Evolutionary conservation across 2,888 invertebrate species (phyloP).

Genomic region (Thymelicus acteon): DNA sequence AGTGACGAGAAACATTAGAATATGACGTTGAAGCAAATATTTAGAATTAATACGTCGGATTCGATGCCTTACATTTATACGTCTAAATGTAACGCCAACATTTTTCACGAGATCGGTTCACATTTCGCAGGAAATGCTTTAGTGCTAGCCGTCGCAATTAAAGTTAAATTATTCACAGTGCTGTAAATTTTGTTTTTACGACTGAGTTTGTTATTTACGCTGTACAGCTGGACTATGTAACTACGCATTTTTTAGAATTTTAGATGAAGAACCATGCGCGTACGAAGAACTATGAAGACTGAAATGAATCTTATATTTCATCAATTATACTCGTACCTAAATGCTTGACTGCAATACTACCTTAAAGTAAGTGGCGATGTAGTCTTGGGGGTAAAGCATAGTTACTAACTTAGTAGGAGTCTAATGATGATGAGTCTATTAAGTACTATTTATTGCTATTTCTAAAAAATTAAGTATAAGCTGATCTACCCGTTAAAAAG

Average conservation of each 20-base stretch:
- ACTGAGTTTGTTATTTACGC: constrained; percentile 13
- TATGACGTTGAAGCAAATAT: constrained; percentile 40
- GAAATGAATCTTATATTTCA: no score
- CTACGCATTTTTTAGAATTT: background rate
- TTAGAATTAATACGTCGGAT: constrained; percentile 27
- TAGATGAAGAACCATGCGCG: no score
- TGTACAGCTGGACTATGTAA: constrained; percentile 4
- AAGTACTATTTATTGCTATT: no score
- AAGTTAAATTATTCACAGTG: constrained; percentile 22
- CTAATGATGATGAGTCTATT: no score
- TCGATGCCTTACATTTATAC: constrained; percentile 13
- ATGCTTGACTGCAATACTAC: no score
- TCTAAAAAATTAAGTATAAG: no score
- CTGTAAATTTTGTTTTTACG: constrained; percentile 13
- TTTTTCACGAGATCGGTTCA: constrained; percentile 19
- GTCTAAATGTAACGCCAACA: constrained; percentile 25
- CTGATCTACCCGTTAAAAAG: no score
- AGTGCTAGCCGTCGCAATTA: constrained; percentile 9
- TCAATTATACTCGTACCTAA: no score
- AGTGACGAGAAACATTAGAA: constrained; percentile 39
- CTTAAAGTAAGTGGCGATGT: no score
- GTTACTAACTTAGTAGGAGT: no score
- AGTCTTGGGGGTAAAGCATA: no score
- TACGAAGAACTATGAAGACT: no score
- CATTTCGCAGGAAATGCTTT: constrained; percentile 15